Conservation (phyloP, 2,113 vertebrate genomes). For the Gadus chalcogrammus region DNA sequence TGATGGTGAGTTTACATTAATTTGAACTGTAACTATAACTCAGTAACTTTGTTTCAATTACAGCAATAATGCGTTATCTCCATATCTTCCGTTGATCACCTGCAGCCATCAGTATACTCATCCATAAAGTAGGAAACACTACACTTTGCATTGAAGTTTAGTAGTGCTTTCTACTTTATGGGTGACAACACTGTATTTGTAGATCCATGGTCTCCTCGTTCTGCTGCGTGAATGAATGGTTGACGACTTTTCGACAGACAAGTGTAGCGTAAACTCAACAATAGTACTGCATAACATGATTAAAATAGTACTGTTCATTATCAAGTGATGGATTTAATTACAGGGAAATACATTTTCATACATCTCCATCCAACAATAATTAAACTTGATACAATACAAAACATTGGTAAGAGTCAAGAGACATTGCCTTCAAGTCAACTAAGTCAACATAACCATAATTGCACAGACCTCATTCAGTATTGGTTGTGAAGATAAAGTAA, state of each 20-base stretch:
- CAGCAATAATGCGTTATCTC: too few relatives aligned
- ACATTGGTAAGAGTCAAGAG: conserved; percentile 1
- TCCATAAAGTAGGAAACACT: conserved; percentile 99
- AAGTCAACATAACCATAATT: background rate
- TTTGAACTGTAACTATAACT: too few relatives aligned
- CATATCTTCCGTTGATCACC: conserved; percentile 53
- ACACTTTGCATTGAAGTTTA: conserved; percentile 95
- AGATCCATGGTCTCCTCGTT: conserved; percentile 40
- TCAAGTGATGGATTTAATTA: background rate
- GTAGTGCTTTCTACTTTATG: conserved; percentile 99
- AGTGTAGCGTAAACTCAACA: background rate
- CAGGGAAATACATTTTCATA: background rate
- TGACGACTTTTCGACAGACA: background rate
- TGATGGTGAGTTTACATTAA: too few relatives aligned
- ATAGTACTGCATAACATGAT: background rate
- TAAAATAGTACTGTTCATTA: background rate
- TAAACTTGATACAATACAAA: background rate
- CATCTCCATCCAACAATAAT: background rate
- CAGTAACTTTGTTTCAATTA: too few relatives aligned
- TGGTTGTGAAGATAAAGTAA: conserved; percentile 1
- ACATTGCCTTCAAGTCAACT: background rate
- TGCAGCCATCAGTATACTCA: conserved; percentile 98
- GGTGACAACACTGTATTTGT: conserved; percentile 94
- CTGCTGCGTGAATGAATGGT: conserved; percentile 3
- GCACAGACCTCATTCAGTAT: background rate